phyloP scores from a whole-genome alignment of 2,888 invertebrate genomes.

The Lymantria monacha region DNA sequence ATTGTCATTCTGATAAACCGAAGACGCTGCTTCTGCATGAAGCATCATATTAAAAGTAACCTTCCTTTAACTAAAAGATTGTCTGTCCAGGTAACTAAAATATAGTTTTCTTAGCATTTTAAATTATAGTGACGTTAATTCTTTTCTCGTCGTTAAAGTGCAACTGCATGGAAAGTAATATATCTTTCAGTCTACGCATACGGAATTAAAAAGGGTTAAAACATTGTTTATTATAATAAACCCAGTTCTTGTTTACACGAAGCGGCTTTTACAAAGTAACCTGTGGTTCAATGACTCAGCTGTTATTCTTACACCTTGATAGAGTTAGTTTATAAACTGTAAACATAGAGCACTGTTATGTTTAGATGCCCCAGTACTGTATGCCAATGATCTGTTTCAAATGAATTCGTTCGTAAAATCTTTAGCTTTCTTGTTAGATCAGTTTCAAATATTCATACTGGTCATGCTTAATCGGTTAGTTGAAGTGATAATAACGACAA shows the following conservation, averaged over 20 bases:
- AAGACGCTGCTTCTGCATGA: too few relatives aligned
- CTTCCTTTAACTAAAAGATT: neutral
- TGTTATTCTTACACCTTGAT: conserved; percentile 74
- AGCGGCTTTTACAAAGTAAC: conserved; percentile 64
- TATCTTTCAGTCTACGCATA: neutral
- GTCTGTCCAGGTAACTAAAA: neutral
- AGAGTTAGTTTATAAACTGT: conserved; percentile 37
- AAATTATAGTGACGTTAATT: neutral
- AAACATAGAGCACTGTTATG: conserved; percentile 42
- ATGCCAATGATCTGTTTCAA: conserved; percentile 40
- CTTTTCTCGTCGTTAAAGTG: neutral
- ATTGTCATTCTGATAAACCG: too few relatives aligned
- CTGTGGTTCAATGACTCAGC: conserved; percentile 67
- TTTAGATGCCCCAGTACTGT: conserved; percentile 42
- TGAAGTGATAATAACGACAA: too few relatives aligned
- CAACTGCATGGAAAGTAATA: neutral
- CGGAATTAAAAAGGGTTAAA: conserved; percentile 16
- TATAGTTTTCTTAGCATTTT: neutral
- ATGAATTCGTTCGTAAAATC: conserved; percentile 11
- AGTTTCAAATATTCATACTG: conserved; percentile 10
- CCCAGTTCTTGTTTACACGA: conserved; percentile 48
- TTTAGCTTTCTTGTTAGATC: conserved; percentile 10
- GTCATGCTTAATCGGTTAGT: too few relatives aligned
- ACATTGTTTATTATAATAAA: conserved; percentile 36
- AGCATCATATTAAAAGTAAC: too few relatives aligned